Evolutionary conservation across 2,113 vertebrate species (phyloP), one percentile per base, ranked within the genome.

Genomic region (Melanocharis versteri): DNA sequence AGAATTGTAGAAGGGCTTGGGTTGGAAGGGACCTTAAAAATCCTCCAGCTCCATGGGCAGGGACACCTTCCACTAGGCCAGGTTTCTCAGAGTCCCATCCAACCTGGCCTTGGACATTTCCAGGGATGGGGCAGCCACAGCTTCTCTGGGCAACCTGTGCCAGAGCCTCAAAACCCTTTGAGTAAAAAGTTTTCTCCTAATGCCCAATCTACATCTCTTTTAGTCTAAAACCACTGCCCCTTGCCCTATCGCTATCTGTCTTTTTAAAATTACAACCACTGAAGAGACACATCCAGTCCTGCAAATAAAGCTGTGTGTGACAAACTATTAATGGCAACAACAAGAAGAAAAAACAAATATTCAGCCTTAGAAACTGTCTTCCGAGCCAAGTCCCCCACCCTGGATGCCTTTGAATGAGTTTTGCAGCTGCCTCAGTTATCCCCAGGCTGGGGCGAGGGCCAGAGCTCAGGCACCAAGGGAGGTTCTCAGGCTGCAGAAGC

Each of bases 101-200:
- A 48, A 2, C 6, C 13, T 42, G 31, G 10, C 27, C 35, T 70
- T 33, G 35, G 48, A 56, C 22, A 33, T 11, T 56, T 37, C 22
- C 56, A 77, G 35, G 9, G 22, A 28, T 62, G 27, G 22, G 10
- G 2, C 17, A 83, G 6, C 22, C 35, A 33, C 31, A 48, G 2
- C 21, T 62, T 77, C 23, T 42, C 35, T 35, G 12, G 12, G 13
- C 4, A 48, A 7, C 15, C 18, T 28, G 2, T 62, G 27, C 31
- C 47, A 61, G 35, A 6, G 27, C 18, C 27, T 48, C 22, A 48
- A 0, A 0, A 62, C 12, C 6, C 15, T 24, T 23, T 42, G 31
- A 42, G 21, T 27, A 28, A 48, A 37, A 47, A 8, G 13, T 42
- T 70, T 90, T 62, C 47, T 37, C 21, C n/a, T 33, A 28, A 23